Base-by-base conservation (phyloP, 2,888 invertebrate genomes). In the Pecten maximus region DNA sequence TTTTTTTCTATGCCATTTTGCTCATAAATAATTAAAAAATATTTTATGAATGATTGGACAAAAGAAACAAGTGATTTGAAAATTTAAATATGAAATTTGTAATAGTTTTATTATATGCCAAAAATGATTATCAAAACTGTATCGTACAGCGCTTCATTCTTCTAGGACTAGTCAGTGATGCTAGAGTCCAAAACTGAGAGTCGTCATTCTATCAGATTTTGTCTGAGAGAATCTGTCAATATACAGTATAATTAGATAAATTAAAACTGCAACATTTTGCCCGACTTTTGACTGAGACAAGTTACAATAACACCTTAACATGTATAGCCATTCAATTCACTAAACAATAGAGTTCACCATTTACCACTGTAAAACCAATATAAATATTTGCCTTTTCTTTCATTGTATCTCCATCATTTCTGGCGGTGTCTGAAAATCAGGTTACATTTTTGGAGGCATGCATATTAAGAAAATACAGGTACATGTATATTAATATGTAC, bases 371-470 rank as follows among this genome's bases (percentile, higher is more conserved):
- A 28, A 74, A 74, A 74, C 74, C 28, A 74, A 15, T 35, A 0
- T 74, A 35, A 74, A 74, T 74, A 74, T 74, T 74, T 74, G 74
- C 74, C 74, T 74, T 74, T 8, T 35, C 10, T 28, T 74, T 74
- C 74, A 74, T 74, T 74, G 23, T 74, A 74, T 74, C 28, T 74
- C 74, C 74, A 74, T 74, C 74, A 74, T 74, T 19, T 74, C 74
- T 28, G 28, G 74, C 35, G 74, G 74, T 6, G 74, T 74, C 74
- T 74, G 74, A 74, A 74, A 74, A 74, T 23, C 74, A 74, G n/a
- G 74, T 28, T 74, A 16, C 10, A 35, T 35, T 35, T 12, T 74
- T 74, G 74, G 74, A 74, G 28, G 74, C 74, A 74, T 74, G 74
- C 74, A 74, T 35, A 74, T 35, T 74, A 2, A 54, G 15, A 54